Evolutionary conservation across 1,140 invertebrate species (phyloP).

Genomic region (Oreohelix idahoensis): DNA sequence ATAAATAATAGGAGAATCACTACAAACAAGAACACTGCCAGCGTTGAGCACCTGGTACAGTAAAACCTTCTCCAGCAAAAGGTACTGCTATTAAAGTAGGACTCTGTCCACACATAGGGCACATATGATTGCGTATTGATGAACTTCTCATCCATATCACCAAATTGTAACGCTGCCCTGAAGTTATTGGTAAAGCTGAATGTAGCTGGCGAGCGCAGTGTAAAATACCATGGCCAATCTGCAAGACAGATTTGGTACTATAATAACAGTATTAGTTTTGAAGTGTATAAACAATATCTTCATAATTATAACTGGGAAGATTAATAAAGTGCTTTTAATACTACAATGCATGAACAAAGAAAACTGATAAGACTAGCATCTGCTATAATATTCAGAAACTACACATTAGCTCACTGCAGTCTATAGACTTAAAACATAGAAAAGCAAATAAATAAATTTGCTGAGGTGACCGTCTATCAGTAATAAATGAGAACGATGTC

Average conservation of each 20-base stretch:
- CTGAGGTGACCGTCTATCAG: too few relatives aligned
- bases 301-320: too few relatives aligned
- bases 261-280: too few relatives aligned
- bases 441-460: too few relatives aligned
- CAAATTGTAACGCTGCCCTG: constrained; percentile 71
- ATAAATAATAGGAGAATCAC: background rate
- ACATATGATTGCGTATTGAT: constrained; percentile 67
- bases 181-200: constrained; percentile 68
- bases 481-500: too few relatives aligned
- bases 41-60: constrained; percentile 22
- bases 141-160: constrained; percentile 74
- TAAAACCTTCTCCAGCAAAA: constrained; percentile 73
- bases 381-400: too few relatives aligned
- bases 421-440: too few relatives aligned
- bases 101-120: constrained; percentile 72
- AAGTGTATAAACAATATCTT: too few relatives aligned
- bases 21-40: background rate
- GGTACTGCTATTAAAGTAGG: constrained; percentile 61
- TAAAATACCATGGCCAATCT: constrained; percentile 64
- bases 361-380: too few relatives aligned
- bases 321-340: too few relatives aligned
- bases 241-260: constrained; percentile 39
- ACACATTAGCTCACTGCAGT: too few relatives aligned
- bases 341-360: too few relatives aligned
- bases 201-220: constrained; percentile 73